Evolutionary conservation across 2,113 vertebrate genomes (phyloP).

Genomic region (Gallinago undulata): DNA sequence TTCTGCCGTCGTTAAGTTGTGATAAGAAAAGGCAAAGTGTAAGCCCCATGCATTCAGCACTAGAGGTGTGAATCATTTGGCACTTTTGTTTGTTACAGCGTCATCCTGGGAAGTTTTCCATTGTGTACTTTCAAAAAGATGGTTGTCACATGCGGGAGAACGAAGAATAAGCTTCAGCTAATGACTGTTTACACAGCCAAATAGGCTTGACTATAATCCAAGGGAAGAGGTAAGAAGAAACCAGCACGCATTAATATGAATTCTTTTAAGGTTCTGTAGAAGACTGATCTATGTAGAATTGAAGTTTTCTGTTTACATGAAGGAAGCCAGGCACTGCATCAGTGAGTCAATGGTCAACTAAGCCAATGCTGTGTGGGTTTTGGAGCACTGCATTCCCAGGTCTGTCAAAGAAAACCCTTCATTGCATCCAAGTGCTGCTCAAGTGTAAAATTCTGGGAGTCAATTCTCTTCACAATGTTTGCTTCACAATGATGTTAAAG

Average conservation of each 20-base stretch:
- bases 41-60: not conserved
- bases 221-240: not conserved
- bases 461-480: not conserved
- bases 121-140: not conserved
- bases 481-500: not conserved
- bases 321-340: not conserved
- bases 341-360: not conserved
- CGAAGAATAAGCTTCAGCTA: not conserved
- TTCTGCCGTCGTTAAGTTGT: not conserved
- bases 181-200: not conserved
- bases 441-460: not conserved
- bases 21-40: not conserved
- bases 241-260: not conserved
- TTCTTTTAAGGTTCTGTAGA: not conserved
- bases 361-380: not conserved
- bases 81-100: not conserved
- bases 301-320: not conserved
- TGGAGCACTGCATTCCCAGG: fast-evolving
- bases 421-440: not conserved
- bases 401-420: not conserved
- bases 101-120: not conserved
- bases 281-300: not conserved
- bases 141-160: not conserved
- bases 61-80: not conserved
- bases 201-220: not conserved